These are phyloP conservation scores for Sturnus vulgaris DNA, from an alignment of 2,113 vertebrate species.

Conservation along the genomic window DNA sequence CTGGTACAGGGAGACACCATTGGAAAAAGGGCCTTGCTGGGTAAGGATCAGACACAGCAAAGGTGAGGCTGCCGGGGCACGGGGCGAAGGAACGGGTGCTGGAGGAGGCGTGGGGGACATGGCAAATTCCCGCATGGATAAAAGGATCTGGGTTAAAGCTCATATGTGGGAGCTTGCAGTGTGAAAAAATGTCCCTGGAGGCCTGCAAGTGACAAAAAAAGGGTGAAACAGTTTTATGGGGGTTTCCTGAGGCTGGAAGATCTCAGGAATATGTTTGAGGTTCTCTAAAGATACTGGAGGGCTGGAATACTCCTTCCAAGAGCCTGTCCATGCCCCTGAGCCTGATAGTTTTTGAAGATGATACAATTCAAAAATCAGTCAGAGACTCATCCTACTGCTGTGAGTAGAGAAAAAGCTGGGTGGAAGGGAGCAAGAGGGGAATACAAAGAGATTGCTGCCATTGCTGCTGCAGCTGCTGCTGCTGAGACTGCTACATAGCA, in stretches of 20 bases:
- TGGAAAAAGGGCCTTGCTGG: neutral
- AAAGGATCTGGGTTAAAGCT: neutral
- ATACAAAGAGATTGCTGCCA: neutral
- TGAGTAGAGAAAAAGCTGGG: neutral
- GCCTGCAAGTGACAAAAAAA: neutral
- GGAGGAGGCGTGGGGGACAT: rapidly evolving
- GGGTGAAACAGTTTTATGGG: neutral
- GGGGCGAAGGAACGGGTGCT: rapidly evolving
- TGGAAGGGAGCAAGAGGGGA: neutral
- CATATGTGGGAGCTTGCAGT: rapidly evolving
- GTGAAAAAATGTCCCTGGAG: neutral
- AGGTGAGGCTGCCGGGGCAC: neutral
- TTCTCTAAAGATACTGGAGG: neutral
- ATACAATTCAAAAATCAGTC: neutral
- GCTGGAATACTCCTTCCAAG: neutral
- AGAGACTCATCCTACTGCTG: neutral
- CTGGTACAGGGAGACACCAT: neutral
- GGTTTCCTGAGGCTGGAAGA: neutral
- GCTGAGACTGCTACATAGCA: rapidly evolving
- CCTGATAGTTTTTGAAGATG: neutral
- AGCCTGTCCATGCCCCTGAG: rapidly evolving
- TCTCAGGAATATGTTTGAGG: neutral
- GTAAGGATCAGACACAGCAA: neutral
- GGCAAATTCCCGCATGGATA: rapidly evolving
- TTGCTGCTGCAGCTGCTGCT: neutral